Base-by-base conservation (phyloP, 2,888 invertebrate species). In the Acanthopleura granulata region DNA sequence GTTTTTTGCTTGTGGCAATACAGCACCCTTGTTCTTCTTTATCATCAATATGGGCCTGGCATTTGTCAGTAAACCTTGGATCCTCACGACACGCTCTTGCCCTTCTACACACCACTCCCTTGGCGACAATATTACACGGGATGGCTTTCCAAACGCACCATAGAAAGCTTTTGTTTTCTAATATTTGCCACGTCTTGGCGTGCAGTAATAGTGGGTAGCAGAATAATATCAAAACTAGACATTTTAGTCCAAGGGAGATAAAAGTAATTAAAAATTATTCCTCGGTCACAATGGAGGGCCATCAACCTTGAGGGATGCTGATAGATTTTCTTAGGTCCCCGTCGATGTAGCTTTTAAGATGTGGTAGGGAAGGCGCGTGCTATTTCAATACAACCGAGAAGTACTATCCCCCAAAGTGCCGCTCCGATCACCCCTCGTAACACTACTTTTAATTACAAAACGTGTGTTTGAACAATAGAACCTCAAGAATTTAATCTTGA, bases 401-500 rank as follows among this genome's bases (percentile, higher is more conserved):
- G 25, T 66, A 66, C 25, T 66, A 49, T 71, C 49, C 50, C 71
- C 71, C 71, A 49, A 71, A 71, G 71, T 71, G 71, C 18, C 71
- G 71, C 18, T 49, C 71, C 40, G 71, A 49, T 49, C 50, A 40
- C 50, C 49, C 69, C 62, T 70, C 29, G 51, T 51, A 49, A 49
- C 74, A 76, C 76, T 76, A 25, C 71, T 74, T 61, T 72, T 76
- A 76, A 76, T 76, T 76, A 76, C 76, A 76, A 69, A 61, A 49
- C 76, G 51, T 62, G 51, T 57, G 57, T 69, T 61, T 69, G 61
- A 66, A 76, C 74, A 76, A 76, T 66, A 70, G 69, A 72, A 29
- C 50, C 61, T 66, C 61, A 74, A 73, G 62, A 72, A 69, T 74
- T 72, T 72, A 70, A 72, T 62, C 74, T 73, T 49, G 74, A 76